phyloP scores from a whole-genome alignment of 2,888 invertebrate genomes.

The Lamellibrachia satsuma region DNA sequence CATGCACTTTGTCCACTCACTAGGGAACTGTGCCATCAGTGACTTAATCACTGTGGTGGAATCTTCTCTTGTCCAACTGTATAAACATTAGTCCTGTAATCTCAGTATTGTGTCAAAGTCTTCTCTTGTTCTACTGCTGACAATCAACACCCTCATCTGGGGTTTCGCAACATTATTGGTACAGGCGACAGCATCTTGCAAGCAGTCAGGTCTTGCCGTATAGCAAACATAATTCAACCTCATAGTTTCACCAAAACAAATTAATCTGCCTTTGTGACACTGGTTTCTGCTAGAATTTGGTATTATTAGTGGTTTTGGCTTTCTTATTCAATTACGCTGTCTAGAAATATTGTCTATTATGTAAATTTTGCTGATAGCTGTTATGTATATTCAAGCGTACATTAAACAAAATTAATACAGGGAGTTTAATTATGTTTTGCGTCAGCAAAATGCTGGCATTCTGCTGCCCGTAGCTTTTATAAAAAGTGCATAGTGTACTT shows the following conservation, averaged over 20 bases:
- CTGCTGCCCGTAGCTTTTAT: too few species aligned
- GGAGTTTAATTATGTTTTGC: too few species aligned
- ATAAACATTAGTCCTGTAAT: background rate
- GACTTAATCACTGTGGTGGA: background rate
- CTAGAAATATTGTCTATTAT: background rate
- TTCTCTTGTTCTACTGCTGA: background rate
- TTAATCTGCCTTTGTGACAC: background rate
- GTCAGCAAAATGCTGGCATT: too few species aligned
- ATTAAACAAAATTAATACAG: too few species aligned
- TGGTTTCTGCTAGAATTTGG: background rate
- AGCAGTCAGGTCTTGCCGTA: background rate
- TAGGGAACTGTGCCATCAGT: background rate
- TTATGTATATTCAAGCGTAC: background rate
- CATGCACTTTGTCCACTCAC: background rate
- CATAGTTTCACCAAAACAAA: background rate
- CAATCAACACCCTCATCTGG: background rate
- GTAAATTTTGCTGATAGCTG: background rate
- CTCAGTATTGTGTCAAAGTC: conserved; percentile 10
- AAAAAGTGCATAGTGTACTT: too few species aligned
- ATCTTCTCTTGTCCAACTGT: background rate
- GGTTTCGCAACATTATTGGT: background rate
- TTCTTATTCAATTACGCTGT: background rate
- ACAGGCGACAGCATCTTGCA: background rate
- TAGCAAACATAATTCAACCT: background rate
- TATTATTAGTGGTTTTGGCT: background rate